These are phyloP conservation scores for Synanthedon andrenaeformis DNA, from an alignment of 2,888 invertebrate species.

Conservation along the genomic window DNA sequence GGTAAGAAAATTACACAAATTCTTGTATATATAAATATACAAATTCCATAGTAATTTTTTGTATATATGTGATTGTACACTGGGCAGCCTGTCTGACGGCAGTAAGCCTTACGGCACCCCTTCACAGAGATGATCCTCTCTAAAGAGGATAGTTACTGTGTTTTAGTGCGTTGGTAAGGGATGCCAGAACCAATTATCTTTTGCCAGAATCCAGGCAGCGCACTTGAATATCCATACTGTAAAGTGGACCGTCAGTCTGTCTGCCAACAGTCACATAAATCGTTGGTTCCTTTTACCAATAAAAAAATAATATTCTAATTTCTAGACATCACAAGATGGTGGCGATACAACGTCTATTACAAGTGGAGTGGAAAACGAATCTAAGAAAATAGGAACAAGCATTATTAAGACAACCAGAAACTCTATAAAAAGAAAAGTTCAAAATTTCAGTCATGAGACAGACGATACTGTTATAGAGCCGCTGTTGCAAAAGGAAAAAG, in stretches of 20 bases:
- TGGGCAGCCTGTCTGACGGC: no score
- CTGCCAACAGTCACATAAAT: no score
- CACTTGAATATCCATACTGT: no score
- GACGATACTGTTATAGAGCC: constrained; percentile 59
- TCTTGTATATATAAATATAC: neutral
- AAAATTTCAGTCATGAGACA: constrained; percentile 43
- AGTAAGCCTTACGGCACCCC: no score
- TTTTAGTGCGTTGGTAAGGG: no score
- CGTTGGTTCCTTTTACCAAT: no score
- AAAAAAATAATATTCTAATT: constrained; percentile 6
- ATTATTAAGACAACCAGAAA: constrained; percentile 57
- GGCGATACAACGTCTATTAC: constrained; percentile 49
- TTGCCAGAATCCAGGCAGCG: no score
- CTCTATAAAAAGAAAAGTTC: constrained; percentile 51
- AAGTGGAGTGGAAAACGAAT: constrained; percentile 54
- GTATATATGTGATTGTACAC: neutral
- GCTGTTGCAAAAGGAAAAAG: constrained; percentile 43
- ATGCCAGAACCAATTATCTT: no score
- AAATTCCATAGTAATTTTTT: neutral
- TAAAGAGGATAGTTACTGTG: no score
- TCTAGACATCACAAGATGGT: constrained; percentile 57
- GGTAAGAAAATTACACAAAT: constrained; percentile 18
- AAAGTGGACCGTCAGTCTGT: no score
- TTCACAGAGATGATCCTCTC: no score
- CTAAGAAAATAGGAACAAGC: constrained; percentile 48